Evolutionary conservation across 35 echinoderm and acorn worm species (phyloP), one percentile per base, ranked within the genome.

Genomic region (Ophiothrix spiculata): DNA sequence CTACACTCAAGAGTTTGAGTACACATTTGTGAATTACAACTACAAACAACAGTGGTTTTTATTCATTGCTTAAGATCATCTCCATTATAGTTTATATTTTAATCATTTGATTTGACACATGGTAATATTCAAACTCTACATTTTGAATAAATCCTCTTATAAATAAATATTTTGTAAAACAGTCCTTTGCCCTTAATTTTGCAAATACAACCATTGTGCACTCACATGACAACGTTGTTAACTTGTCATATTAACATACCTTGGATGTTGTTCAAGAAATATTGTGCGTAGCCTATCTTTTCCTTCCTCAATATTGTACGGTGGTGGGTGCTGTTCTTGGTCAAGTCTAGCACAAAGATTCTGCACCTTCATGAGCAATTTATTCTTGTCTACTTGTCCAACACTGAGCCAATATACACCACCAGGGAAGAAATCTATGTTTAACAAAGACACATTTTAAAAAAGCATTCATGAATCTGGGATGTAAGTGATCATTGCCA

Each of bases 391-490:
- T 29, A 97, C 78, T 28, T 92, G 85, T 3, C 94, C 90, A 0
- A 97, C 74, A 35, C 81, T 75, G 8, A 86, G 39, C 94, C 94
- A 97, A 40, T 92, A 89, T 12, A 92, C 86, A 31, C 94, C 94
- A 41, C 94, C 94, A 32, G 94, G 90, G 85, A 96, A 97, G 39
- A 78, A 84, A 54, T 97, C 94, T 97, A 63, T n/a, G n/a, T n/a
- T n/a, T n/a, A n/a, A n/a, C n/a, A n/a, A n/a, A n/a, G n/a, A n/a
- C n/a, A n/a, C n/a, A n/a, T n/a, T n/a, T n/a, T n/a, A n/a, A n/a
- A n/a, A n/a, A n/a, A n/a, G n/a, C n/a, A n/a, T n/a, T n/a, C n/a
- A n/a, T n/a, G n/a, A n/a, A n/a, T n/a, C n/a, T n/a, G n/a, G n/a
- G n/a, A n/a, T n/a, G n/a, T n/a, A n/a, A n/a, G n/a, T n/a, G n/a